A percentile compares a stretch with the other conserved stretches of the same genome.
phyloP scores from a whole-genome alignment of 2,797 vertebrate genomes.

The Artibeus lituratus region DNA sequence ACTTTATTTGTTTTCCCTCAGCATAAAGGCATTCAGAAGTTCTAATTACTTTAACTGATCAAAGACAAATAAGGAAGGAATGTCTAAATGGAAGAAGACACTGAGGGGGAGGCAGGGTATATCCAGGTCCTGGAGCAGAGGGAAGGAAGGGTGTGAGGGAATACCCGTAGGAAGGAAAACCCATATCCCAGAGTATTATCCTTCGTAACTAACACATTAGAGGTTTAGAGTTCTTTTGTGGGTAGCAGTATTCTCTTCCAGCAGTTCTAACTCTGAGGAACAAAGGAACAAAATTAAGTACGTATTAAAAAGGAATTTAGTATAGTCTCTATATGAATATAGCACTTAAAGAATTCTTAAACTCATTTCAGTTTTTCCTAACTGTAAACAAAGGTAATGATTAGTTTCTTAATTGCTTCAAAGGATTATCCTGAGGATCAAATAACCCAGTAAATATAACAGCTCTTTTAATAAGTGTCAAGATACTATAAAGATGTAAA shows the following conservation, averaged over 20 bases:
- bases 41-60: not conserved
- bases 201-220: not conserved
- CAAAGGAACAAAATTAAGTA: not conserved
- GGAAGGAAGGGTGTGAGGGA: not conserved
- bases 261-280: not conserved
- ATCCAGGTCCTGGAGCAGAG: rapidly evolving
- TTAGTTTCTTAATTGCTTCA: not conserved
- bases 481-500: not conserved
- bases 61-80: not conserved
- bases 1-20: not conserved
- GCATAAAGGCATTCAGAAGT: not conserved
- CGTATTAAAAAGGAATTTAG: not conserved
- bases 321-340: not conserved
- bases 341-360: not conserved
- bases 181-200: not conserved
- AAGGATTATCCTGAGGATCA: not conserved
- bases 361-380: not conserved
- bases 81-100: not conserved
- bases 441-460: not conserved
- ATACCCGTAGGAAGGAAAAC: not conserved
- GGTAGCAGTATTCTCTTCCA: not conserved
- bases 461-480: not conserved
- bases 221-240: not conserved
- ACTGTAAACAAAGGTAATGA: not conserved
- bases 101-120: not conserved